phyloP scores from a whole-genome alignment of 2,113 vertebrate genomes.

The Dipodomys stephensi region DNA sequence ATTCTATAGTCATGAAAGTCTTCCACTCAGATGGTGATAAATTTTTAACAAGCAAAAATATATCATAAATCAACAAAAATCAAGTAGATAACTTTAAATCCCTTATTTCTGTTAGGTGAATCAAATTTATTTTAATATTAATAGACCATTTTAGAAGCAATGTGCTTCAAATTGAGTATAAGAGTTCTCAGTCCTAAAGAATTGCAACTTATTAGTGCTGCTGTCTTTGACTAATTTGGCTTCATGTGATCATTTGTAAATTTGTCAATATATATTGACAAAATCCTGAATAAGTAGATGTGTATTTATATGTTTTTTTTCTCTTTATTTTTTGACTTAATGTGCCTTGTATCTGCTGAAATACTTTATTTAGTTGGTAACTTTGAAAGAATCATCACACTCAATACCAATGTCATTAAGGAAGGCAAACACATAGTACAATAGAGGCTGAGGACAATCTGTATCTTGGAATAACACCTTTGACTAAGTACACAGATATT shows the following conservation, averaged over 20 bases:
- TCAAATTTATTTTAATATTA: neutral
- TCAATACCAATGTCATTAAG: neutral
- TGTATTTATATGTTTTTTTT: neutral
- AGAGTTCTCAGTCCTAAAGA: neutral
- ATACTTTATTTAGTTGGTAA: neutral
- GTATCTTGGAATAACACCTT: slow-evolving; percentile 71
- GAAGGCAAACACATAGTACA: neutral
- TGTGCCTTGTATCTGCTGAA: neutral
- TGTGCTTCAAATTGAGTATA: neutral
- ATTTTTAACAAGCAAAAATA: neutral
- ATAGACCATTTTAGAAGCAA: neutral
- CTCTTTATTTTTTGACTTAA: neutral
- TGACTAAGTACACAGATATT: slow-evolving; percentile 49
- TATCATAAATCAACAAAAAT: neutral
- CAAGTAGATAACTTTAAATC: neutral
- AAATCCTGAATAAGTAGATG: neutral
- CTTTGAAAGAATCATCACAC: neutral
- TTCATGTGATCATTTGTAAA: neutral
- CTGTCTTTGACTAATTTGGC: neutral
- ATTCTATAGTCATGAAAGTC: neutral
- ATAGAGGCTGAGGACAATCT: slow-evolving; percentile 28
- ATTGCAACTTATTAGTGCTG: neutral
- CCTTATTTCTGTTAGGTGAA: neutral
- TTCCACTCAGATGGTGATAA: neutral
- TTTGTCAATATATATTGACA: neutral